A percentile compares a stretch with the other conserved stretches of the same genome.
These are phyloP conservation scores for Nerophis ophidion DNA, from an alignment of 2,113 vertebrate genomes.

Conservation along the genomic window DNA sequence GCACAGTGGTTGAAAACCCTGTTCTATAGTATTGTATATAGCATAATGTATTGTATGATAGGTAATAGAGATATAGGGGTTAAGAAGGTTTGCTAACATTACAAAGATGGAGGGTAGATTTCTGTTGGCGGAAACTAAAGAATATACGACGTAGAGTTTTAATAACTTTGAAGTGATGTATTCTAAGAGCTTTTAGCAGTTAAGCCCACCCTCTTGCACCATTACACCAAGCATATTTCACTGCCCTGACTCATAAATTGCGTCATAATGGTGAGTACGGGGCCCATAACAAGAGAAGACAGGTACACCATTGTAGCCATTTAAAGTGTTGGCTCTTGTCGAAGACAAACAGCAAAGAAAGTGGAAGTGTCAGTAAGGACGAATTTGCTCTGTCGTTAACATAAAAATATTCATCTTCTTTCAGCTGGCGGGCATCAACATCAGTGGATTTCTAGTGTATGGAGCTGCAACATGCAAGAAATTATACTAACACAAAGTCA, in stretches of 20 bases:
- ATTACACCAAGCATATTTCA: neutral
- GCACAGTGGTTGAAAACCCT: neutral
- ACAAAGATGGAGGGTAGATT: neutral
- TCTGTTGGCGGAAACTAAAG: neutral
- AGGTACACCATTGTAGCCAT: neutral
- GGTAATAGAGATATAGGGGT: neutral
- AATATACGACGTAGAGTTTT: neutral
- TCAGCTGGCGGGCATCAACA: neutral
- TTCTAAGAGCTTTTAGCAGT: neutral
- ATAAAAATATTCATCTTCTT: neutral
- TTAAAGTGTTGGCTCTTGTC: neutral
- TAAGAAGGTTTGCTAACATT: neutral
- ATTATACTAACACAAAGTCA: too few relatives aligned
- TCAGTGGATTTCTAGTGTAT: neutral
- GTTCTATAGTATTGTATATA: neutral
- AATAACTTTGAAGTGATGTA: constrained; percentile 1
- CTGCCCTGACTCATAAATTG: constrained; percentile 1
- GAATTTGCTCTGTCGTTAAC: neutral
- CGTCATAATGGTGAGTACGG: neutral
- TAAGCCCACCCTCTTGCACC: neutral
- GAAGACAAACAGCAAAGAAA: neutral
- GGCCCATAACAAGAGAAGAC: neutral
- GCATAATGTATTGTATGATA: neutral
- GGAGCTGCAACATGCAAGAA: neutral
- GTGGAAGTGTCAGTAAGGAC: neutral